A percentile compares a stretch with the other conserved stretches of the same genome.
Conservation (phyloP, 2,797 vertebrate species). For the Clamator glandarius region DNA sequence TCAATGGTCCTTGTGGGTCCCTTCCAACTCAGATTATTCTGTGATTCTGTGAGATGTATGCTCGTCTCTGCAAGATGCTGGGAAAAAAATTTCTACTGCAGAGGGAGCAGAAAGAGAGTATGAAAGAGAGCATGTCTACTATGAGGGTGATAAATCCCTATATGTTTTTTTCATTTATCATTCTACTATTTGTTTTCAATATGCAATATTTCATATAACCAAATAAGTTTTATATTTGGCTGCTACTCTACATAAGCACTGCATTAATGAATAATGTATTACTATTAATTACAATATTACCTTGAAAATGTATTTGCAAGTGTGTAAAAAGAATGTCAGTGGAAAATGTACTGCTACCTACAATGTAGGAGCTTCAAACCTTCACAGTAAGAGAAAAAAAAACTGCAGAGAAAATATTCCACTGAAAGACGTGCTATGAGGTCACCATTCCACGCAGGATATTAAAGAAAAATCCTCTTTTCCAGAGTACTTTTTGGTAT, state of each 20-base stretch:
- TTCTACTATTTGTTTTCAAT: background rate
- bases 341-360: background rate
- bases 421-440: background rate
- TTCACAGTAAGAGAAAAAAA: background rate
- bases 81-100: background rate
- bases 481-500: background rate
- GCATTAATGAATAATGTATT: background rate
- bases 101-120: background rate
- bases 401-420: background rate
- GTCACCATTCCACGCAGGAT: background rate
- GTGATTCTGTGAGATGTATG: too few species aligned
- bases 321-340: background rate
- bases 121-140: background rate
- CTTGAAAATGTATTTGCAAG: background rate
- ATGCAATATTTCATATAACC: background rate
- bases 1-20: too few species aligned
- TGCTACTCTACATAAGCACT: background rate
- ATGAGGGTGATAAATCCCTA: background rate
- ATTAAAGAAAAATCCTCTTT: background rate
- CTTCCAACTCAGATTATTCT: too few species aligned
- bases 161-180: background rate
- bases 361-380: background rate
- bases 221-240: background rate
- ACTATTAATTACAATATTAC: background rate
- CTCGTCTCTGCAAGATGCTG: background rate